Conservation (phyloP, 2,888 invertebrate genomes). For the Nasonia oneida region DNA sequence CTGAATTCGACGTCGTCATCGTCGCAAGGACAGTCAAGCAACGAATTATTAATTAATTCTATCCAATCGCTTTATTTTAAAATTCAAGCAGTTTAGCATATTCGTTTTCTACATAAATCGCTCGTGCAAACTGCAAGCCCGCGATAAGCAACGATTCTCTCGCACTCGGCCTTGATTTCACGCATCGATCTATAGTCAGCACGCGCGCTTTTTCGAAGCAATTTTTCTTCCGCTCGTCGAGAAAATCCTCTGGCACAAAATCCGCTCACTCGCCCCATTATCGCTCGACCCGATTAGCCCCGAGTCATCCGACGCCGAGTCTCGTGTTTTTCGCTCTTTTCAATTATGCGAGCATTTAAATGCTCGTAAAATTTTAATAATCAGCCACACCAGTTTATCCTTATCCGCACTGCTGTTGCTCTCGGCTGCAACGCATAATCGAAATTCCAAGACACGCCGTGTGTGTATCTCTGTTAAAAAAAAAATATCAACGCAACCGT, state of each 20-base stretch:
- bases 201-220: not conserved
- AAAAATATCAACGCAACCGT: not conserved
- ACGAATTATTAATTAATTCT: too few relatives aligned
- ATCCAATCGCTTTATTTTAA: too few relatives aligned
- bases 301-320: not conserved
- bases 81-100: too few relatives aligned
- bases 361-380: slow-evolving; percentile 5
- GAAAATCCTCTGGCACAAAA: slow-evolving; percentile 10
- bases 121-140: too few relatives aligned
- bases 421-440: not conserved
- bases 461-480: too few relatives aligned
- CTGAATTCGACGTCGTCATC: not conserved
- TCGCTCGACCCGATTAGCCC: slow-evolving; percentile 24
- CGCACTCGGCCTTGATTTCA: not conserved
- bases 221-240: slow-evolving; percentile 3
- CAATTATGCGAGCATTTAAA: not conserved
- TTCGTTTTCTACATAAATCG: too few relatives aligned
- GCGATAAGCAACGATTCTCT: too few relatives aligned
- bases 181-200: not conserved
- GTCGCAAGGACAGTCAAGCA: not conserved
- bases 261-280: not conserved
- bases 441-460: not conserved
- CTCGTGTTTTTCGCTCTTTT: not conserved
- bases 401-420: not conserved
- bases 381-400: not conserved